phyloP scores from a whole-genome alignment of 2,888 invertebrate species.

The Philhelius pedissequus region DNA sequence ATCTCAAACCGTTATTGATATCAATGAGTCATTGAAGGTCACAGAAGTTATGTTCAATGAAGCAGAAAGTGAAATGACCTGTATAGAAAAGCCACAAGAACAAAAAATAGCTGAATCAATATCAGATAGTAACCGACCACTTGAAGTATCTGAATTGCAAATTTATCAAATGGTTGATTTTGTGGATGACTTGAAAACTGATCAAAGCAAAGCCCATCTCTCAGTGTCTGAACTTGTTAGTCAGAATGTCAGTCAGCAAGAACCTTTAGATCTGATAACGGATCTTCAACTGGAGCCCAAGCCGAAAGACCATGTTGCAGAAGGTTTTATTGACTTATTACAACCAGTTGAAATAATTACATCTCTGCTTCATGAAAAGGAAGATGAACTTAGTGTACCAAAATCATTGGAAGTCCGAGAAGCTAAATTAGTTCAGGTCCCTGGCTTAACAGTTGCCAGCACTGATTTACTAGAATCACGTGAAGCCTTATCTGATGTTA shows the following conservation, averaged over 20 bases:
- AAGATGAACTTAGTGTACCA: conserved; percentile 62
- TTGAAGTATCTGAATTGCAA: conserved; percentile 70
- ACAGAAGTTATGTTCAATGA: conserved; percentile 72
- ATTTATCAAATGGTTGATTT: conserved; percentile 70
- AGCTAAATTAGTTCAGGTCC: conserved; percentile 72
- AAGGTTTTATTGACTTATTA: conserved; percentile 67
- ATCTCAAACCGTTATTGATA: conserved; percentile 42
- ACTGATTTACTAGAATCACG: conserved; percentile 81
- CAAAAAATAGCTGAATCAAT: conserved; percentile 40
- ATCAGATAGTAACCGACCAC: conserved; percentile 68
- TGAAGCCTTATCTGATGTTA: conserved; percentile 79
- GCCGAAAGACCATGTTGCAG: conserved; percentile 69
- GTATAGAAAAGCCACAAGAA: conserved; percentile 20
- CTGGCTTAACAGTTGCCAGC: conserved; percentile 80
- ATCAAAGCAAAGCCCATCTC: conserved; percentile 68
- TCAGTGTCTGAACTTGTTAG: conserved; percentile 68
- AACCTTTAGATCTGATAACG: conserved; percentile 70
- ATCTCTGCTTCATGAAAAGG: conserved; percentile 72
- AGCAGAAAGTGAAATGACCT: conserved; percentile 58
- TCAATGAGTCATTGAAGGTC: conserved; percentile 71
- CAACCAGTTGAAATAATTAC: conserved; percentile 71
- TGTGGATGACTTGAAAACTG: conserved; percentile 60
- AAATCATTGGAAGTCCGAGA: conserved; percentile 50
- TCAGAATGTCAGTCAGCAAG: conserved; percentile 69
- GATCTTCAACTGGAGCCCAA: conserved; percentile 38